Conservation (phyloP, 2,113 vertebrate species). For the Psilopsiagon aymara region DNA sequence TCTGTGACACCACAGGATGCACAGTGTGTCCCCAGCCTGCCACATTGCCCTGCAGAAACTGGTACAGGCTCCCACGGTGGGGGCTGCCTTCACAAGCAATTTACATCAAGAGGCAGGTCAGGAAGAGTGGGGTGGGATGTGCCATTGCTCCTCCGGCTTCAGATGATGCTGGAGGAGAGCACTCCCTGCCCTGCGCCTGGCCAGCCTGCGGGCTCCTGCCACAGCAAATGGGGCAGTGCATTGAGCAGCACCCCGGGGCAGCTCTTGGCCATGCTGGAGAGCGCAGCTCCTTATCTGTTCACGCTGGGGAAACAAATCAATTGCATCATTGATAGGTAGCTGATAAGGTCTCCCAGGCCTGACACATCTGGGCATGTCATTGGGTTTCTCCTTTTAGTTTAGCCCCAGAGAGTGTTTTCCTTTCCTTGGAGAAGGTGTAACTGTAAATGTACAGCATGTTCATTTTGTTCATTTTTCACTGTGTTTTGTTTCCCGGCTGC, state of each 20-base stretch:
- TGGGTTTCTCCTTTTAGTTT: constrained; percentile 34
- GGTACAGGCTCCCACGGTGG: accelerated
- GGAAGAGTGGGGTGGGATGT: not conserved
- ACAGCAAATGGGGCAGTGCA: not conserved
- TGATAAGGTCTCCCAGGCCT: not conserved
- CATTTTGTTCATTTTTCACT: not conserved
- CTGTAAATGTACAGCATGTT: not conserved
- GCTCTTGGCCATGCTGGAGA: not conserved
- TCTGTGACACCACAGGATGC: not conserved
- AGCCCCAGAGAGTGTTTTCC: not conserved
- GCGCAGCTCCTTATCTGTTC: not conserved
- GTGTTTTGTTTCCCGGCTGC: not conserved
- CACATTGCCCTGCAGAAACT: not conserved
- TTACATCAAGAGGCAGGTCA: not conserved
- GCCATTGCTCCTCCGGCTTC: not conserved
- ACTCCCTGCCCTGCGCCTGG: not conserved
- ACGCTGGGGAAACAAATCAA: not conserved
- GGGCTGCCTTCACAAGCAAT: not conserved
- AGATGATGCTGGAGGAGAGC: not conserved
- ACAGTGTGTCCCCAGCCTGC: not conserved
- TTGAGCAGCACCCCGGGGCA: not conserved
- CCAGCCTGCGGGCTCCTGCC: not conserved
- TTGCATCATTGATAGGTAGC: constrained; percentile 5
- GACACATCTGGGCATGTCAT: not conserved
- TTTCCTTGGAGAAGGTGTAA: not conserved